Base-by-base conservation (phyloP, 2,113 vertebrate genomes). In the Haliaeetus leucogaster region DNA sequence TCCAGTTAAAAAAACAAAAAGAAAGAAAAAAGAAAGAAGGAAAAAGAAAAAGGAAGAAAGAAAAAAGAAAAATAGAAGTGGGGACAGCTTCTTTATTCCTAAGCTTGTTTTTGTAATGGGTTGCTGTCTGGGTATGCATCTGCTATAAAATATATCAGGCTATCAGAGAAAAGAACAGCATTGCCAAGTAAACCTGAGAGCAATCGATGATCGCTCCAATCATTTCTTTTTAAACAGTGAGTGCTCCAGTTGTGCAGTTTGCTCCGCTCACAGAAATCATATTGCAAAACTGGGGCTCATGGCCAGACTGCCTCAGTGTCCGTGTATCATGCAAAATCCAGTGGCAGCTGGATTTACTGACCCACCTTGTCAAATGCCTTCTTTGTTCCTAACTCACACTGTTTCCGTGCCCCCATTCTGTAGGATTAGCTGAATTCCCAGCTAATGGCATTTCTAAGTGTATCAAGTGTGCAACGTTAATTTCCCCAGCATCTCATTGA, bases 401-500 rank as follows among this genome's bases (percentile, higher is more conserved):
- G 11, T 58, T 36, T 91, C 82, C 30, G 3, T 79, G 40, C 22
- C 71, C 82, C 34, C 48, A 11, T 79, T 84, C 80, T 94, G 62
- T n/a, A 90, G 71, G 87, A 94, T 96, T 90, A 93, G 42, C 70
- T 66, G 62, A 82, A 42, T 83, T 95, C 82, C 89, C 82, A 91
- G 76, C 32, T 96, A 93, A 93, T 81, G 79, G 63, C 88, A 83
- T 93, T 96, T 96, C 82, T 59, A 89, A 96, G 86, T 67, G 84
- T 94, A 96, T 93, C 94, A 91, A 96, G 82, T 91, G 93, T 77
- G 91, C 84, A 94, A n/a, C 2, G 42, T 91, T 97, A 93, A 97
- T 96, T 97, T 97, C 89, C 91, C 93, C 71, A 94, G 84, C 78
- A 96, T 93, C 94, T 93, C 94, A 97, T 95, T 95, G 95, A 95